Evolutionary conservation across 2,113 vertebrate species (phyloP).

Genomic region (Salvelinus fontinalis): DNA sequence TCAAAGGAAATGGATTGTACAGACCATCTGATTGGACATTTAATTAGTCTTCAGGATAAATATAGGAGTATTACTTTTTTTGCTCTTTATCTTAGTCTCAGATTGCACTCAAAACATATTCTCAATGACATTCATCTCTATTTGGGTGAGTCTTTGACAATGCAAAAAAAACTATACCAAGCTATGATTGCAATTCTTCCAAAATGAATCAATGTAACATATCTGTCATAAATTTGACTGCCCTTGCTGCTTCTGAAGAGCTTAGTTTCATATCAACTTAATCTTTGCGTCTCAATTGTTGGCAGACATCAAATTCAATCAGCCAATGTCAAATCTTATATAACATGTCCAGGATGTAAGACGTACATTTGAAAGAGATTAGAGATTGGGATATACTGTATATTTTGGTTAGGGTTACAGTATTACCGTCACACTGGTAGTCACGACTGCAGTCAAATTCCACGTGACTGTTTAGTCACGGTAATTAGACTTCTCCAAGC

Average conservation of each 20-base stretch:
- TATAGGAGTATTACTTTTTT: slow-evolving; percentile 26
- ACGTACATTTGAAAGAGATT: not conserved
- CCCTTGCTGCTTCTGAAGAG: not conserved
- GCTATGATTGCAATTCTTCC: too few species aligned
- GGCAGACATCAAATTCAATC: slow-evolving; percentile 9
- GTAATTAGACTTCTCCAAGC: too few species aligned
- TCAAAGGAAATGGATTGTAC: slow-evolving; percentile 25
- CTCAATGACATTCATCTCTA: slow-evolving; percentile 22
- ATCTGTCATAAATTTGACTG: slow-evolving; percentile 1
- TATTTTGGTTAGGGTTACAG: not conserved
- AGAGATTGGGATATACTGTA: not conserved
- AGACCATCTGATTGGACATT: slow-evolving; percentile 19
- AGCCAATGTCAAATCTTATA: slow-evolving; percentile 23
- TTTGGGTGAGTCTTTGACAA: not conserved
- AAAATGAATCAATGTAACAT: not conserved
- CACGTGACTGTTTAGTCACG: too few species aligned
- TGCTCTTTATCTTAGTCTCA: not conserved
- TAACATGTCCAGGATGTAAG: not conserved
- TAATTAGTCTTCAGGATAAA: slow-evolving; percentile 13
- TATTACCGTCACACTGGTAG: not conserved
- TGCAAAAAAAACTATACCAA: not conserved
- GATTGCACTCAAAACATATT: slow-evolving; percentile 24
- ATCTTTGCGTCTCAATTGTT: slow-evolving; percentile 25
- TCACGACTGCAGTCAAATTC: too few species aligned
- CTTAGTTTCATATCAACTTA: slow-evolving; percentile 15